These are phyloP conservation scores for Athalia rosae DNA, from an alignment of 2,888 invertebrate species.

Conservation along the genomic window DNA sequence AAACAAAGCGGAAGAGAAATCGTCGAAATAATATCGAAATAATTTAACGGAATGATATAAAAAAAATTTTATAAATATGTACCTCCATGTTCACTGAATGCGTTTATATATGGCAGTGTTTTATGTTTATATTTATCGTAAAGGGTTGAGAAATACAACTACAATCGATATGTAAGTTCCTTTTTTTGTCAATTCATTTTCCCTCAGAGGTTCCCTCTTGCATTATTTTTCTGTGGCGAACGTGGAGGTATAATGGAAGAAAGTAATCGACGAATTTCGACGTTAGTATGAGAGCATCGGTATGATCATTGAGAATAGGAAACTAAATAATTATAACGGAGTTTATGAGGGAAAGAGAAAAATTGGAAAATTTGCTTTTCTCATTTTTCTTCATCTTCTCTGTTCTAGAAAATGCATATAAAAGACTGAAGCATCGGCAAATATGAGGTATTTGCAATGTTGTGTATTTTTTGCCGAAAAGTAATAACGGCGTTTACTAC, in stretches of 20 bases:
- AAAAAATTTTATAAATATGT: neutral
- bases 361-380: neutral
- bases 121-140: constrained; percentile 12
- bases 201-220: too few relatives aligned
- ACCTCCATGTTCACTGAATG: constrained; percentile 7
- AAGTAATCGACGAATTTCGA: too few relatives aligned
- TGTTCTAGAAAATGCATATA: neutral
- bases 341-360: neutral
- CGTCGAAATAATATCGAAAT: too few relatives aligned
- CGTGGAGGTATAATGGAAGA: too few relatives aligned
- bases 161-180: neutral
- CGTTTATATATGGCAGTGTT: constrained; percentile 34
- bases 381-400: neutral
- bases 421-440: constrained; percentile 32
- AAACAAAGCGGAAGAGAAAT: too few relatives aligned
- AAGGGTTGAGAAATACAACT: neutral
- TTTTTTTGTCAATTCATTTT: too few relatives aligned
- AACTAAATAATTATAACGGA: neutral
- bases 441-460: constrained; percentile 40
- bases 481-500: constrained; percentile 30
- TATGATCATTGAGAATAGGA: too few relatives aligned
- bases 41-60: neutral
- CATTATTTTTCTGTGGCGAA: too few relatives aligned
- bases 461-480: constrained; percentile 8
- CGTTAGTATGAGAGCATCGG: too few relatives aligned